Conservation (phyloP, 2,888 invertebrate genomes). For the Acronicta leporina region DNA sequence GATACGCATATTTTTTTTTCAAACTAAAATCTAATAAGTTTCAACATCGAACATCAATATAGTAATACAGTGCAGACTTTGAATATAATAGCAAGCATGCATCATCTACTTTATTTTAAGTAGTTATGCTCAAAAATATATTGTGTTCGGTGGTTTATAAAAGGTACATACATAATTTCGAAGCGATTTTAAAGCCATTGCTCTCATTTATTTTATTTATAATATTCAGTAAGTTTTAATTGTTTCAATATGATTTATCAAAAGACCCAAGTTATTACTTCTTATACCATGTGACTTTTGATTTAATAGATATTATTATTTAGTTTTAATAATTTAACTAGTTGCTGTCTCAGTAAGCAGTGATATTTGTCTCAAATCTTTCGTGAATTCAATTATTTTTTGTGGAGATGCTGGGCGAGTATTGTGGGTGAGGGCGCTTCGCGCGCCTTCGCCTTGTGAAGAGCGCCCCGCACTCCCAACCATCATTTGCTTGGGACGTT, state of each 20-base stretch:
- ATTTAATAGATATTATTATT: constrained; percentile 75
- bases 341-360: constrained; percentile 74
- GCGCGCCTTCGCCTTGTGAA: constrained; percentile 4
- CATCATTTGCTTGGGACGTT: constrained; percentile 39
- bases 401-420: constrained; percentile 35
- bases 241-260: constrained; percentile 44
- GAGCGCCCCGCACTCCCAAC: constrained; percentile 32
- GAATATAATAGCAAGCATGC: too few relatives aligned
- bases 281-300: constrained; percentile 61
- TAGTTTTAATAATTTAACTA: constrained; percentile 76
- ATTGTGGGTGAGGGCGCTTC: constrained; percentile 33
- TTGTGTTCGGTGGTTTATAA: too few relatives aligned
- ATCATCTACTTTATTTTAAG: too few relatives aligned
- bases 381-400: constrained; percentile 55
- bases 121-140: too few relatives aligned
- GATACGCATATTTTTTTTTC: constrained; percentile 8
- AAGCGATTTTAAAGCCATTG: constrained; percentile 22
- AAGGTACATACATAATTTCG: constrained; percentile 43
- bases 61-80: too few relatives aligned
- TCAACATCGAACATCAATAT: too few relatives aligned
- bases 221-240: constrained; percentile 52
- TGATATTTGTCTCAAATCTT: constrained; percentile 69
- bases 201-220: constrained; percentile 42
- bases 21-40: constrained; percentile 26
- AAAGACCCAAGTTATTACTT: constrained; percentile 48